These are phyloP conservation scores for Drepanosiphum platanoidis DNA, from an alignment of 2,888 invertebrate species.

Conservation along the genomic window DNA sequence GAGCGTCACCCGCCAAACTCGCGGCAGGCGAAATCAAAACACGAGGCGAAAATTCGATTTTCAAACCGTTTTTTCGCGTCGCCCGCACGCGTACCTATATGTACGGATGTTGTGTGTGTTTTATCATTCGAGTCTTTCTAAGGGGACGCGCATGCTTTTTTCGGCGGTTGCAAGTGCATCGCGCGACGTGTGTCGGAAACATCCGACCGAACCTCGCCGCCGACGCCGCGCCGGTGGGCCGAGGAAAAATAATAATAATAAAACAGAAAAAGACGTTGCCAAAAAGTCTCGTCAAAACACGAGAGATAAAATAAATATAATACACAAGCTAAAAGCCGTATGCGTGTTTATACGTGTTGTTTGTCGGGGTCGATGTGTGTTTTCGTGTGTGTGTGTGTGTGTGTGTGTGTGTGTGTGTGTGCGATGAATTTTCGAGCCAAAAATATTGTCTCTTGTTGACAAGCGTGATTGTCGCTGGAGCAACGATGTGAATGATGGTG, in stretches of 20 bases:
- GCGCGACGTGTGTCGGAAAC: background rate
- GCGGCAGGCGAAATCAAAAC: too few relatives aligned
- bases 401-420: constrained; percentile 5
- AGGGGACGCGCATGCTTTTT: too few relatives aligned
- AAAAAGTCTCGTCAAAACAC: constrained; percentile 30
- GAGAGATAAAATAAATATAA: constrained; percentile 31
- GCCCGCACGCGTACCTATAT: too few relatives aligned
- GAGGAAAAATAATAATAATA: background rate
- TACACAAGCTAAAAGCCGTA: constrained; percentile 35
- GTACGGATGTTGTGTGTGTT: too few relatives aligned
- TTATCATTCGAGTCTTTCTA: constrained; percentile 1
- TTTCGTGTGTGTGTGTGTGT: background rate
- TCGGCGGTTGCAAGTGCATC: too few relatives aligned
- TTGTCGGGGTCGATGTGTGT: background rate
- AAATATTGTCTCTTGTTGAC: constrained; percentile 29
- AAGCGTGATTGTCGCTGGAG: constrained; percentile 48
- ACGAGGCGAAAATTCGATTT: too few relatives aligned
- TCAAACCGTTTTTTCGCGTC: too few relatives aligned
- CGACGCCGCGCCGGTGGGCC: background rate
- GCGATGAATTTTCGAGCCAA: constrained; percentile 1
- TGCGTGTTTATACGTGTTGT: background rate
- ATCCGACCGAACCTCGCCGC: background rate
- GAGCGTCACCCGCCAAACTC: too few relatives aligned
- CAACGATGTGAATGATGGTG: background rate
- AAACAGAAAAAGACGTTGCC: constrained; percentile 22